A percentile compares a stretch with the other conserved stretches of the same genome.
Conservation (phyloP, 1,140 invertebrate species). For the Conus betulinus region DNA sequence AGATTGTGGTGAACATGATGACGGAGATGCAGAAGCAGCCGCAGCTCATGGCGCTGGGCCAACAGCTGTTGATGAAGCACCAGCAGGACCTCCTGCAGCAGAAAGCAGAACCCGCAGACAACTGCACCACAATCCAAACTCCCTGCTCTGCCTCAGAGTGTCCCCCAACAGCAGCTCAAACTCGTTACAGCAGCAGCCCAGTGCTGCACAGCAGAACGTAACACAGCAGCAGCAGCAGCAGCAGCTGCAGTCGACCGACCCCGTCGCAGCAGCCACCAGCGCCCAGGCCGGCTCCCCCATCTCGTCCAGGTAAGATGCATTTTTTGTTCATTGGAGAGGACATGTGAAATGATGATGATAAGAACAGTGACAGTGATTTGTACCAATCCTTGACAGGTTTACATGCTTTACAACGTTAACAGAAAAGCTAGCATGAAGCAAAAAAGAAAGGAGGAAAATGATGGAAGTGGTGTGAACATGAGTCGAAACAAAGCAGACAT, state of each 20-base stretch:
- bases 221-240: too few species aligned
- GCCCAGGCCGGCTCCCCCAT: background rate
- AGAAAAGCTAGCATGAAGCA: too few species aligned
- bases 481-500: too few species aligned
- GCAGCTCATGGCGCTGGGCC: conserved; percentile 12
- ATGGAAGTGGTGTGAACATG: too few species aligned
- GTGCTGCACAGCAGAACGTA: background rate
- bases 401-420: too few species aligned
- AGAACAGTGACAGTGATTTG: too few species aligned
- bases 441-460: too few species aligned
- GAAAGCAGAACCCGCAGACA: conserved; percentile 7
- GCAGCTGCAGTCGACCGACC: background rate
- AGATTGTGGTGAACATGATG: conserved; percentile 13
- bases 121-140: too few species aligned
- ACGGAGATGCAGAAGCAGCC: conserved; percentile 22
- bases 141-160: too few species aligned
- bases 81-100: conserved; percentile 35
- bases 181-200: background rate
- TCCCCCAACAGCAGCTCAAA: too few species aligned
- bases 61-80: conserved; percentile 34
- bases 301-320: background rate
- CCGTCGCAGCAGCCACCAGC: background rate
- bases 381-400: too few species aligned
- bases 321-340: background rate
- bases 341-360: too few species aligned